Conservation (phyloP, 2,113 vertebrate genomes). For the Nibea coibor region DNA sequence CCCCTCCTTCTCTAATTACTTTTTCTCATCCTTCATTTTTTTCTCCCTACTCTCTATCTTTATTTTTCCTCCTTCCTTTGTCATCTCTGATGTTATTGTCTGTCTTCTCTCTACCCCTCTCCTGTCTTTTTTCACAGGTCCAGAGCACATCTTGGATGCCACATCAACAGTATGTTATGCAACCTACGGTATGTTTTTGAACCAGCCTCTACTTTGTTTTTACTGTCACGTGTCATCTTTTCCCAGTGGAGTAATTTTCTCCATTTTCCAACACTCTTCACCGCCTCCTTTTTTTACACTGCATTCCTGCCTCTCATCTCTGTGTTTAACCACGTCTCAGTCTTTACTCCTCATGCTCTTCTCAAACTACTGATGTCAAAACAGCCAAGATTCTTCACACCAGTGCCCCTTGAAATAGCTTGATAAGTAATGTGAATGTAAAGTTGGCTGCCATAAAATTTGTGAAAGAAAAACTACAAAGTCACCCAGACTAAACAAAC, state of each 20-base stretch:
- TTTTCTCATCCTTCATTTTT: slow-evolving; percentile 34
- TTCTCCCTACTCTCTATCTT: not conserved
- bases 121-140: slow-evolving; percentile 84
- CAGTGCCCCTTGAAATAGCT: not conserved
- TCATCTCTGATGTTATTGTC: slow-evolving; percentile 17
- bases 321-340: not conserved
- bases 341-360: not conserved
- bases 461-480: slow-evolving; percentile 2
- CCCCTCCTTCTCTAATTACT: slow-evolving; percentile 50
- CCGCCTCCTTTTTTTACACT: not conserved
- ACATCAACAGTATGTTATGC: slow-evolving; percentile 99
- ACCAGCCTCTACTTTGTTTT: slow-evolving; percentile 32
- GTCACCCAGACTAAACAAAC: not conserved
- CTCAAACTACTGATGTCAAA: not conserved
- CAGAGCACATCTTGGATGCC: slow-evolving; percentile 99
- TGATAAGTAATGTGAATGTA: not conserved
- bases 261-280: slow-evolving; percentile 5
- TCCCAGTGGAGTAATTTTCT: slow-evolving; percentile 16
- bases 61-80: slow-evolving; percentile 20
- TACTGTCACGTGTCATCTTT: not conserved
- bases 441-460: not conserved
- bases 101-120: slow-evolving; percentile 30
- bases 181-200: slow-evolving; percentile 96
- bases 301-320: slow-evolving; percentile 14
- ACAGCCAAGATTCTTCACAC: not conserved